Percentiles rank a stretch among this genome's conserved stretches.
These are phyloP conservation scores for Alviniconcha strummeri DNA, from an alignment of 2,888 invertebrate species.

Conservation along the genomic window DNA sequence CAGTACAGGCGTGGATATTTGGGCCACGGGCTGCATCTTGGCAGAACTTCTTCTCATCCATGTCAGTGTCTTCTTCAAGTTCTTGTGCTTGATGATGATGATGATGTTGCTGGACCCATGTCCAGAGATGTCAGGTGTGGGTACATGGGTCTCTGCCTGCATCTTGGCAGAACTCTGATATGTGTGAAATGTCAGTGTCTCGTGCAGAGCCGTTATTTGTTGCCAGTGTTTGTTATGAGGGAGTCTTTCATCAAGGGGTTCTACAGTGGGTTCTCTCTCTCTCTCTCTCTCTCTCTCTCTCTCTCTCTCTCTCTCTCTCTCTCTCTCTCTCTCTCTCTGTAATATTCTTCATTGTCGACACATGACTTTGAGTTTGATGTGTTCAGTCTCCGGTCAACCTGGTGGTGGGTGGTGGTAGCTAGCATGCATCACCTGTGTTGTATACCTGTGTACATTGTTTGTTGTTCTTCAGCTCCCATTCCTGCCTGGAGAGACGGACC, in stretches of 20 bases:
- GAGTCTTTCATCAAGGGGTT: too few species aligned
- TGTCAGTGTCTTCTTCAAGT: conserved; percentile 63
- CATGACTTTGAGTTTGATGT: neutral
- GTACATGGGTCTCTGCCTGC: too few species aligned
- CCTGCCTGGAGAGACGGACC: conserved; percentile 95
- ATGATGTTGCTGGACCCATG: too few species aligned
- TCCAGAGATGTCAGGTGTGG: too few species aligned
- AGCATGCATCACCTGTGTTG: neutral
- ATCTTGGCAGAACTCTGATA: too few species aligned
- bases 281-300: neutral
- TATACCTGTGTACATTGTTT: neutral
- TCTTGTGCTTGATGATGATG: too few species aligned
- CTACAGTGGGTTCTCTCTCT: neutral
- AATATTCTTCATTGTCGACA: neutral
- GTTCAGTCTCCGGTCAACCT: too few species aligned
- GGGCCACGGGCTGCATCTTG: conserved; percentile 98
- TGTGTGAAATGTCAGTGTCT: too few species aligned
- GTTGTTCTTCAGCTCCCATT: conserved; percentile 82
- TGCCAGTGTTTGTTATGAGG: too few species aligned
- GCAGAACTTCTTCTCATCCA: conserved; percentile 88
- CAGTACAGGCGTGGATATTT: conserved; percentile 97
- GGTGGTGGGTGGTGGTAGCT: too few species aligned
- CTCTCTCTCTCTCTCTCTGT: neutral
- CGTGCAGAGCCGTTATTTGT: too few species aligned
- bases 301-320: neutral